Percentiles rank a stretch among this genome's conserved stretches.
phyloP scores from a whole-genome alignment of 1,140 invertebrate genomes.

The Drosophila kohkoa region DNA sequence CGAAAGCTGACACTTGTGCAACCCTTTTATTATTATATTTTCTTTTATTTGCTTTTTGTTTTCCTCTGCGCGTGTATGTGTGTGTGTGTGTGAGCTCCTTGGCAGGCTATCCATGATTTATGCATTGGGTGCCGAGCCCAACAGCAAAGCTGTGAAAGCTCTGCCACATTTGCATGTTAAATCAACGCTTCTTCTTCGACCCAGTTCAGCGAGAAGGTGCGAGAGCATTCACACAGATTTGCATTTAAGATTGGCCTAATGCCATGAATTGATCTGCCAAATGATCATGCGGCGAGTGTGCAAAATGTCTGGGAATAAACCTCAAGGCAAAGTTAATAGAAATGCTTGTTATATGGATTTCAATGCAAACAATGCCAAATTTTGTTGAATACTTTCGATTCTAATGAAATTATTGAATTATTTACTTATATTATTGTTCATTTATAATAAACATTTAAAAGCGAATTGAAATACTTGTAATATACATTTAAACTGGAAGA shows the following conservation, averaged over 20 bases:
- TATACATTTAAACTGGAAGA: too few relatives aligned
- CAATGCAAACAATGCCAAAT: too few relatives aligned
- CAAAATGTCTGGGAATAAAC: too few relatives aligned
- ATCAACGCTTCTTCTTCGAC: slow-evolving; percentile 30
- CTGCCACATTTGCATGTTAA: slow-evolving; percentile 70
- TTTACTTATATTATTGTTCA: too few relatives aligned
- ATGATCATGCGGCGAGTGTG: slow-evolving; percentile 18
- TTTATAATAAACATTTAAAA: too few relatives aligned
- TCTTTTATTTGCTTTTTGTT: slow-evolving; percentile 25
- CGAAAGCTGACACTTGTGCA: slow-evolving; percentile 74
- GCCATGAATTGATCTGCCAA: slow-evolving; percentile 26
- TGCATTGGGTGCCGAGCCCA: slow-evolving; percentile 58
- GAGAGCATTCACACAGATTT: slow-evolving; percentile 29
- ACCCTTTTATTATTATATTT: slow-evolving; percentile 53
- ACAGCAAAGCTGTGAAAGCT: slow-evolving; percentile 52
- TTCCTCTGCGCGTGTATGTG: neutral
- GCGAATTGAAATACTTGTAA: too few relatives aligned
- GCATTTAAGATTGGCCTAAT: slow-evolving; percentile 43
- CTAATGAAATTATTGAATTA: too few relatives aligned
- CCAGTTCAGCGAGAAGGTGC: slow-evolving; percentile 10
- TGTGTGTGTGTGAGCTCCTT: slow-evolving; percentile 13
- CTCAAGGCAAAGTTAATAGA: too few relatives aligned
- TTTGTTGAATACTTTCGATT: too few relatives aligned
- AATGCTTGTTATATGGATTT: too few relatives aligned
- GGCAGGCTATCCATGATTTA: slow-evolving; percentile 67